Evolutionary conservation across 2,797 vertebrate genomes (phyloP).

Genomic region (Sebastes hubbsi): DNA sequence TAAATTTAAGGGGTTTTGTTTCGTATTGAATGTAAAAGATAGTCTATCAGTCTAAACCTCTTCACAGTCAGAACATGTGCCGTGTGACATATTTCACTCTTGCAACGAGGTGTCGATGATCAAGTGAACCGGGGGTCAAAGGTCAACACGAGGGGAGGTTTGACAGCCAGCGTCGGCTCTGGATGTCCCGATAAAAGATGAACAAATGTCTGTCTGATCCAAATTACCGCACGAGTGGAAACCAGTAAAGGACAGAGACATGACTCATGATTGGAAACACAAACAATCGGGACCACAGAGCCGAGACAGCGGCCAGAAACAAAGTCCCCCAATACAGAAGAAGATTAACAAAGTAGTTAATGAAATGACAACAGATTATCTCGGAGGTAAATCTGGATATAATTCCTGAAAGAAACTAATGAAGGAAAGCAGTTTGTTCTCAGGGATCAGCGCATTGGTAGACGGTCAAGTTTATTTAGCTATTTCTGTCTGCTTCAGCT

Average conservation of each 20-base stretch:
- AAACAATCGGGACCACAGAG: slow-evolving; percentile 18
- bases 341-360: slow-evolving; percentile 17
- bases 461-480: slow-evolving; percentile 71
- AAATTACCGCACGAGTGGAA: slow-evolving; percentile 2
- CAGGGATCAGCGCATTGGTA: slow-evolving; percentile 18
- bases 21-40: neutral
- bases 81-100: slow-evolving; percentile 1
- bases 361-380: slow-evolving; percentile 46
- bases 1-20: neutral
- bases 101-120: slow-evolving; percentile 25
- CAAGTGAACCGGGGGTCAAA: slow-evolving; percentile 37
- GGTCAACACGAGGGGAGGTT: slow-evolving; percentile 19
- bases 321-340: slow-evolving; percentile 1
- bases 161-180: neutral
- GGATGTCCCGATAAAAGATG: neutral
- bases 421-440: slow-evolving; percentile 25
- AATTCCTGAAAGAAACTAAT: slow-evolving; percentile 51
- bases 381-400: slow-evolving; percentile 38
- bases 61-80: neutral
- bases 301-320: slow-evolving; percentile 8
- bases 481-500: slow-evolving; percentile 81
- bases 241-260: slow-evolving; percentile 2
- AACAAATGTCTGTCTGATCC: slow-evolving; percentile 28
- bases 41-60: neutral
- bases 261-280: slow-evolving; percentile 49